phyloP scores from a whole-genome alignment of 1,140 invertebrate genomes.

The Luehdorfia chinensis region DNA sequence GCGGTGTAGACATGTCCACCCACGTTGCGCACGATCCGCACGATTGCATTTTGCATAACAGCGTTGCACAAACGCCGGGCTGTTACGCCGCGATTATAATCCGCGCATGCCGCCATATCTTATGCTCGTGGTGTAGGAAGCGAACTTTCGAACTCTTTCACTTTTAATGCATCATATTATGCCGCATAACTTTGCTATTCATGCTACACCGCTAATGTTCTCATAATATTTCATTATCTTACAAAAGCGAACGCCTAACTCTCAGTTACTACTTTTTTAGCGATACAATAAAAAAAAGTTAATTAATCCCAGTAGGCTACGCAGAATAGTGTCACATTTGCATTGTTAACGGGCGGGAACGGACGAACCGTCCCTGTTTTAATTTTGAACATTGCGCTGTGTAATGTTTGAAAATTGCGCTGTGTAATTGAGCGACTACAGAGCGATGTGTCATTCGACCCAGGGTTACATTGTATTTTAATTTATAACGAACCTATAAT shows the following conservation, averaged over 20 bases:
- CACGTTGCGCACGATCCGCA: constrained; percentile 22
- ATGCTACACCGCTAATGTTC: constrained; percentile 2
- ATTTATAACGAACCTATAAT: constrained; percentile 30
- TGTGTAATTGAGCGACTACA: constrained; percentile 30
- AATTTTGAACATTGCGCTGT: constrained; percentile 37
- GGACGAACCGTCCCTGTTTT: constrained; percentile 34
- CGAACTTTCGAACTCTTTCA: constrained; percentile 63
- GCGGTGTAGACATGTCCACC: background rate
- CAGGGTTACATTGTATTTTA: constrained; percentile 46
- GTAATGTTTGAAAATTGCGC: too few relatives aligned
- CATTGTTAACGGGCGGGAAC: constrained; percentile 29
- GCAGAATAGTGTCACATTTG: constrained; percentile 20
- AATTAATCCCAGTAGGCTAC: constrained; percentile 12
- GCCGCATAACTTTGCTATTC: constrained; percentile 17
- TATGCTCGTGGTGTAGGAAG: constrained; percentile 52
- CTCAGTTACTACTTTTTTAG: too few relatives aligned
- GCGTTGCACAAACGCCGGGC: constrained; percentile 63
- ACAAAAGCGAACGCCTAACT: too few relatives aligned
- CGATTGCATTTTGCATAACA: constrained; percentile 69
- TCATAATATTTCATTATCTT: too few relatives aligned
- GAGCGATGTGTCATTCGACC: constrained; percentile 47
- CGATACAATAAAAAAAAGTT: too few relatives aligned
- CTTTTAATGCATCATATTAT: constrained; percentile 38
- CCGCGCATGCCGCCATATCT: constrained; percentile 63
- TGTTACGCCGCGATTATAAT: constrained; percentile 65